phyloP scores from a whole-genome alignment of 1,140 invertebrate species.

The Diorhabda sublineata region DNA sequence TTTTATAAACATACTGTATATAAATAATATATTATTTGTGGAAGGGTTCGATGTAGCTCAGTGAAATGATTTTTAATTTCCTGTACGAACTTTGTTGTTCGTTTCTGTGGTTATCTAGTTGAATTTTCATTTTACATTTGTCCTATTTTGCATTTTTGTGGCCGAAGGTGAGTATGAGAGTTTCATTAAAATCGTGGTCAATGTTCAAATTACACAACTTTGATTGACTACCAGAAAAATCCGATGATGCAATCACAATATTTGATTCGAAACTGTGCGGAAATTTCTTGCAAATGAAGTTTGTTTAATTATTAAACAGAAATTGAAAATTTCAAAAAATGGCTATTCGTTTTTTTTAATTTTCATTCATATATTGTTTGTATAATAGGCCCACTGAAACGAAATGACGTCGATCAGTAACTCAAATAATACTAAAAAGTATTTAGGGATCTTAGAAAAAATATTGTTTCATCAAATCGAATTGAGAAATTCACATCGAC shows the following conservation, averaged over 20 bases:
- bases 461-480: too few relatives aligned
- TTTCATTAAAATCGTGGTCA: constrained; percentile 45
- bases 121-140: constrained; percentile 41
- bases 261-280: constrained; percentile 8
- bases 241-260: constrained; percentile 6
- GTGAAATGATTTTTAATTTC: constrained; percentile 19
- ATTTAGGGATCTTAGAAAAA: too few relatives aligned
- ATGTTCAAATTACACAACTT: constrained; percentile 31
- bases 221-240: constrained; percentile 19
- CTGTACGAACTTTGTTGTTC: constrained; percentile 27
- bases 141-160: constrained; percentile 42
- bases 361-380: too few relatives aligned
- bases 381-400: too few relatives aligned
- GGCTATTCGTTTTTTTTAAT: too few relatives aligned
- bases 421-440: too few relatives aligned
- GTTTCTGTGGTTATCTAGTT: constrained; percentile 34
- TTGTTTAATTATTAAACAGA: constrained; percentile 1
- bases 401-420: too few relatives aligned
- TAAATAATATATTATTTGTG: background rate
- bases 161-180: constrained; percentile 37
- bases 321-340: background rate
- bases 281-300: constrained; percentile 10
- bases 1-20: too few relatives aligned
- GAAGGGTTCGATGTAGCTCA: background rate
- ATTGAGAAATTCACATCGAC: too few relatives aligned